phyloP scores from a whole-genome alignment of 2,113 vertebrate genomes.

The Aegithalos caudatus region DNA sequence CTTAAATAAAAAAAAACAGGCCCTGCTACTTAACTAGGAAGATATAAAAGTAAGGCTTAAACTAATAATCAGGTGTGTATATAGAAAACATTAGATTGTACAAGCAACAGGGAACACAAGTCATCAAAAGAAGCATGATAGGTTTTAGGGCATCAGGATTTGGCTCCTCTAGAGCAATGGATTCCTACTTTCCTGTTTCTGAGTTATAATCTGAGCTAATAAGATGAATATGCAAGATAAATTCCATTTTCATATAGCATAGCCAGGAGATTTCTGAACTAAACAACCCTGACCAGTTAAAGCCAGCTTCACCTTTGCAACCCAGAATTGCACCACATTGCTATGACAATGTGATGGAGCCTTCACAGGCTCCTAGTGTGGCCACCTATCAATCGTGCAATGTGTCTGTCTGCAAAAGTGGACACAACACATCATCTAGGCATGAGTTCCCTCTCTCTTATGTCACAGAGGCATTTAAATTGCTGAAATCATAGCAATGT shows the following conservation, averaged over 20 bases:
- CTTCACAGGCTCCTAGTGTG: not conserved
- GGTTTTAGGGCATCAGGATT: not conserved
- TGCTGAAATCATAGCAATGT: not conserved
- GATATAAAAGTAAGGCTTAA: not conserved
- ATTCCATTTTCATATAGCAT: not conserved
- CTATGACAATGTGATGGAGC: fast-evolving
- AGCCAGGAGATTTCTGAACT: not conserved
- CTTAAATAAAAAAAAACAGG: not conserved
- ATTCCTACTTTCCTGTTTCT: not conserved
- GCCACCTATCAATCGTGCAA: fast-evolving
- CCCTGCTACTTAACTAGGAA: not conserved
- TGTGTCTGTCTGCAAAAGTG: not conserved
- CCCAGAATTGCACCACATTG: not conserved
- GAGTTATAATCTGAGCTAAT: not conserved
- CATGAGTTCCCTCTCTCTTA: not conserved
- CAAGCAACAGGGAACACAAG: not conserved
- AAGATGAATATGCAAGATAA: not conserved
- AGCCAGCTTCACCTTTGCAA: not conserved
- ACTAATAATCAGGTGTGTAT: not conserved
- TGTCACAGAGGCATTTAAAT: not conserved
- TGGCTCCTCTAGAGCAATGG: not conserved
- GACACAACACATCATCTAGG: not conserved
- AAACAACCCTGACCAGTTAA: not conserved
- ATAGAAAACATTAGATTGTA: not conserved
- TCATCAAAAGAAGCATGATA: not conserved